Percentiles rank a stretch among this genome's conserved stretches.
Evolutionary conservation across 2,797 vertebrate species (phyloP).

Genomic region (Nannoperca obscura): DNA sequence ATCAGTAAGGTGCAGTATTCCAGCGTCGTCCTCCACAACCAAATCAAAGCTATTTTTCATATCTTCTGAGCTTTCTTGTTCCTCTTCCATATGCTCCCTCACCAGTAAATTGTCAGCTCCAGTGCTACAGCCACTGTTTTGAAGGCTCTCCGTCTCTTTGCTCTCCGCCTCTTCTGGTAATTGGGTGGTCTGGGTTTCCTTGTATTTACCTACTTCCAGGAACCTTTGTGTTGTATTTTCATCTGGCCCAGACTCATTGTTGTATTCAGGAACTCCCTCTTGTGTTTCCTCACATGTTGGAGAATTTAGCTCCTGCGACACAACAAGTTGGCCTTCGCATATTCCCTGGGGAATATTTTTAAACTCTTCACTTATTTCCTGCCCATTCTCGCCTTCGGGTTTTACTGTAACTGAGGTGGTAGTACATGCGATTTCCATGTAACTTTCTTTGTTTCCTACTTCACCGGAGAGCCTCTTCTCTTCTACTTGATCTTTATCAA

Average conservation of each 20-base stretch:
- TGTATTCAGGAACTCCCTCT: conserved; percentile 74
- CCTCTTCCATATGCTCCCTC: conserved; percentile 44
- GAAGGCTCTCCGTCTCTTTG: conserved; percentile 44
- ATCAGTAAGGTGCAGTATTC: not conserved
- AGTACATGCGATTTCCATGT: conserved; percentile 5
- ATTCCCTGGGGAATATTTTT: conserved; percentile 44
- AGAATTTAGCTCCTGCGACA: conserved; percentile 43
- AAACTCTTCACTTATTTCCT: conserved; percentile 62
- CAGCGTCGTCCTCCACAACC: not conserved
- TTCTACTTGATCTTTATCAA: conserved; percentile 13
- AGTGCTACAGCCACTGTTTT: conserved; percentile 35
- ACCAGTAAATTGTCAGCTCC: conserved; percentile 21
- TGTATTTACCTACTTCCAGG: conserved; percentile 59
- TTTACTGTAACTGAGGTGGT: conserved; percentile 31
- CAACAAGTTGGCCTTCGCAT: conserved; percentile 54
- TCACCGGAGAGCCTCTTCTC: conserved; percentile 2
- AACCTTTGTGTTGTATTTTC: conserved; percentile 70
- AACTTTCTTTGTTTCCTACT: not conserved
- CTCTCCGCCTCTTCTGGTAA: conserved; percentile 75
- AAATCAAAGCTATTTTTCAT: conserved; percentile 18
- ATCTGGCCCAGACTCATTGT: conserved; percentile 66
- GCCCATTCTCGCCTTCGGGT: conserved; percentile 44
- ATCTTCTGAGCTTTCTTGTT: conserved; percentile 16
- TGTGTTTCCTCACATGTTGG: conserved; percentile 61
- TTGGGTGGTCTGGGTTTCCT: conserved; percentile 50